Base-by-base conservation (phyloP, 2,888 invertebrate genomes). In the Acleris laterana region DNA sequence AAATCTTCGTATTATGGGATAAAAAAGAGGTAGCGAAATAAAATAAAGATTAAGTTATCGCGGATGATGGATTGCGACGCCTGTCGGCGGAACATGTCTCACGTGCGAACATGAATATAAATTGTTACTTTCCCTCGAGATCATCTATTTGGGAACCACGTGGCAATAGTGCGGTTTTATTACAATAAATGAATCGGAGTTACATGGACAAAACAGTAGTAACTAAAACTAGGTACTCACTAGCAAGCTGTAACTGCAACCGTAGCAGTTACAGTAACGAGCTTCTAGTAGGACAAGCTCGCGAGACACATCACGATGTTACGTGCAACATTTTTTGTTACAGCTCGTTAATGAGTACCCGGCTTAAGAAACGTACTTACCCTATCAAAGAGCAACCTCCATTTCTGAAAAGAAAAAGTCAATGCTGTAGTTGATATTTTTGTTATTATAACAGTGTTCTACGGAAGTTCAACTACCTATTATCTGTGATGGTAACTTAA, bases 361-460 rank as follows among this genome's bases (percentile, higher is more conserved):
- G 7, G 32, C 3, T n/a, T 38, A 57, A 58, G 42, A 64, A 69
- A 53, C 38, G 49, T 69, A 87, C 92, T 94, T 87, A 97, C 97
- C 94, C 96, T 96, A 88, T 97, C 97, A 83, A 97, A 97, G 70
- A 97, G 94, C 70, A 96, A 95, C 74, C 97, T 95, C 97, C 97
- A 97, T 96, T 97, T 97, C 97, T 97, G 94, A 70, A 94, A 94
- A 71, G 78, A 81, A 77, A 74, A 78, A 22, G n/a, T 19, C 13
- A 2, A 17, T 38, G 7, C n/a, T 46, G 46, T 49, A 16, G 7
- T 20, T 6, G 7, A 7, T 22, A 55, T 38, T 13, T 38, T 38
- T 38, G 13, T 13, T 38, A 13, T 13, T 11, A 9, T 32, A 1
- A 38, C 11, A 11, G 13, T 11, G 32, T 38, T 38, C 32, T 38